These are phyloP conservation scores for Craniophora ligustri DNA, from an alignment of 2,888 invertebrate species.

Conservation along the genomic window DNA sequence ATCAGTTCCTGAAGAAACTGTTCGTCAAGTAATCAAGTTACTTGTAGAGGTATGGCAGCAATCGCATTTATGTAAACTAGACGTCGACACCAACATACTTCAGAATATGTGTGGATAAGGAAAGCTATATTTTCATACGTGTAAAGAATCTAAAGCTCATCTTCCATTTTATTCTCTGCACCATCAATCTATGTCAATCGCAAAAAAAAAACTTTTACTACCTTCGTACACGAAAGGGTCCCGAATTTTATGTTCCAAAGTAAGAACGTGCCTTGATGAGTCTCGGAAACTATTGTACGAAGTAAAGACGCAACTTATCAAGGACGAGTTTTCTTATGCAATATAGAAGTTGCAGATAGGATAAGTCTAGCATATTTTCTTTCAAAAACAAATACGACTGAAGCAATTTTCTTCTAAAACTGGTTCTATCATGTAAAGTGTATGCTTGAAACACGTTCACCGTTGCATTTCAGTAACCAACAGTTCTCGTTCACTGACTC, in stretches of 20 bases:
- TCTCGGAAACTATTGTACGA: conserved; percentile 41
- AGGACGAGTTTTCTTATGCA: no score
- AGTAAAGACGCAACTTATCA: conserved; percentile 27
- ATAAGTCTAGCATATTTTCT: no score
- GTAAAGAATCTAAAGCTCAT: conserved; percentile 1
- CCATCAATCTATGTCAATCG: conserved; percentile 31
- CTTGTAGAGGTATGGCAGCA: no score
- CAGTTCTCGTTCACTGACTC: conserved; percentile 27
- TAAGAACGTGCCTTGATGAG: conserved; percentile 37
- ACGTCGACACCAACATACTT: no score
- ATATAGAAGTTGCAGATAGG: no score
- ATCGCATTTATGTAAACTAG: no score
- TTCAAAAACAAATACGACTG: no score
- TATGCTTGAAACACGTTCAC: neutral
- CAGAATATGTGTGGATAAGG: no score
- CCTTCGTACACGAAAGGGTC: conserved; percentile 30
- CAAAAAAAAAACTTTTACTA: conserved; percentile 43
- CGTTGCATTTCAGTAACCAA: neutral
- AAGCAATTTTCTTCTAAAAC: no score
- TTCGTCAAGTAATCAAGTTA: no score
- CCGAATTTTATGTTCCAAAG: conserved; percentile 32
- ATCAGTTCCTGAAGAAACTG: no score
- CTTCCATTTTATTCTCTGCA: conserved; percentile 18
- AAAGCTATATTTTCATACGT: no score
- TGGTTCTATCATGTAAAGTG: neutral